Evolutionary conservation across 1,140 invertebrate species (phyloP).

Genomic region (Drosophila paulistorum): DNA sequence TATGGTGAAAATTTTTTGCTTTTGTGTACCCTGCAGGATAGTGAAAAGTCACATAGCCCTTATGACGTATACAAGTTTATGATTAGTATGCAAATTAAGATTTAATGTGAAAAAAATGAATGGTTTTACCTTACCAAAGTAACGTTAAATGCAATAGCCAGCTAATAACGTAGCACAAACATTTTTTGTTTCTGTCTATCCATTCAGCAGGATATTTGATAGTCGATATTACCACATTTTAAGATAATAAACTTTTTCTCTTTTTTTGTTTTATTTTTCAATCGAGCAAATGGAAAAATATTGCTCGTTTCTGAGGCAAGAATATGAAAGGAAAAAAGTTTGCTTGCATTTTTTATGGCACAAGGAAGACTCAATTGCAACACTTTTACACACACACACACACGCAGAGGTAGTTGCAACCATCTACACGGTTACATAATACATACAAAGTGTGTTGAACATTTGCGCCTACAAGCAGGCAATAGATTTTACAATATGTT

Average conservation of each 20-base stretch:
- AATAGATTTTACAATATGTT: constrained; percentile 58
- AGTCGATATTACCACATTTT: not conserved
- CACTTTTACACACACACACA: constrained; percentile 39
- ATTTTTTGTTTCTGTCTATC: no score
- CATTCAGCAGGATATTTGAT: not conserved
- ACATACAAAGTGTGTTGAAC: constrained; percentile 10
- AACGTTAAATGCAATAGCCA: no score
- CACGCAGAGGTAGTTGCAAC: not conserved
- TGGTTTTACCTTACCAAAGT: no score
- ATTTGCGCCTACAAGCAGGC: constrained; percentile 66
- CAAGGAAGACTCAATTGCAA: constrained; percentile 60
- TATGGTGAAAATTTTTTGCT: not conserved
- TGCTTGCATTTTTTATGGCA: constrained; percentile 45
- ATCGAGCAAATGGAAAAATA: constrained; percentile 54
- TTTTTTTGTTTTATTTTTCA: constrained; percentile 27
- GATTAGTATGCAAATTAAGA: no score
- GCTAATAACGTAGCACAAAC: no score
- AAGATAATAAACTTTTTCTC: not conserved
- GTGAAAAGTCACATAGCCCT: no score
- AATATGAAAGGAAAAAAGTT: constrained; percentile 58
- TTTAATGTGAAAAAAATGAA: no score
- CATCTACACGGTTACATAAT: constrained; percentile 17
- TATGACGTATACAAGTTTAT: no score
- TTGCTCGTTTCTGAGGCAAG: constrained; percentile 34
- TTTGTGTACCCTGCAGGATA: not conserved